Conservation (phyloP, 2,797 vertebrate species). For the Vespertilio murinus region DNA sequence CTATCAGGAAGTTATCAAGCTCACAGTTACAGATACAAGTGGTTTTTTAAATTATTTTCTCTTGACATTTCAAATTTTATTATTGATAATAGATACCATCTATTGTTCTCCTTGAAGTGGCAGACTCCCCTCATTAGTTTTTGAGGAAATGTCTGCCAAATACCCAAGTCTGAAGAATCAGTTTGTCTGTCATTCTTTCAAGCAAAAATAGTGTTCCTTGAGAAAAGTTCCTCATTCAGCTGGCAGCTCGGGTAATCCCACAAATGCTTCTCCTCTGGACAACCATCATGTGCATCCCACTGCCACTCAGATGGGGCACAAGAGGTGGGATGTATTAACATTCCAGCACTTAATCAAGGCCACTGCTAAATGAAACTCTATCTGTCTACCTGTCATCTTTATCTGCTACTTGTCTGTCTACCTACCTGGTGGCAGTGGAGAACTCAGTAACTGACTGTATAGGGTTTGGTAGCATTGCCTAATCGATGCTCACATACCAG, state of each 20-base stretch:
- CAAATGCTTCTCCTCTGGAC: background rate
- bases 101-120: background rate
- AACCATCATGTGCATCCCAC: background rate
- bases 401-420: no score
- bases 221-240: background rate
- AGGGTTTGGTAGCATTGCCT: background rate
- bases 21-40: background rate
- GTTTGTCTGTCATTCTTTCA: background rate
- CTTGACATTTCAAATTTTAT: background rate
- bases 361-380: background rate
- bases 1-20: background rate
- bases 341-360: background rate
- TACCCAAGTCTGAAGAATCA: background rate
- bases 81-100: background rate
- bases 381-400: background rate
- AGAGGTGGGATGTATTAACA: background rate
- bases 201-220: background rate
- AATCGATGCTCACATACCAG: no score
- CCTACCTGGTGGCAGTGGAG: background rate
- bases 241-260: background rate
- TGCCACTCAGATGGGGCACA: background rate
- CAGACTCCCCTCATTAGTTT: background rate
- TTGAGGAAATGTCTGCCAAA: background rate
- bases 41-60: background rate
- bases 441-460: background rate